These are phyloP conservation scores for Drosophila grimshawi DNA, from an alignment of 1,140 invertebrate genomes.

Conservation along the genomic window DNA sequence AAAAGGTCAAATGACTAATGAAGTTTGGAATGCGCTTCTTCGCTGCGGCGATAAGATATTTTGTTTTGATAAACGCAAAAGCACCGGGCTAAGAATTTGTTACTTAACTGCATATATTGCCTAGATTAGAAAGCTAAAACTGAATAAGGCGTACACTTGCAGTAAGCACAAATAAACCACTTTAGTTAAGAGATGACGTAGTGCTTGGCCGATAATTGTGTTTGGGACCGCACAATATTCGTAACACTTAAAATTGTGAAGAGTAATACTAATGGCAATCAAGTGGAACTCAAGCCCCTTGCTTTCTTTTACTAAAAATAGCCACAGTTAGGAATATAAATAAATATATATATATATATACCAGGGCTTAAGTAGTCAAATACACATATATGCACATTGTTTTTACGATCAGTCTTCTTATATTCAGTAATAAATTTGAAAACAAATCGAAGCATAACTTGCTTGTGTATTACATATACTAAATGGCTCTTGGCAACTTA, in stretches of 20 bases:
- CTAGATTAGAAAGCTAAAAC: background rate
- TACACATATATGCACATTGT: background rate
- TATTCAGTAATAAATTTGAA: background rate
- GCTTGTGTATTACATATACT: background rate
- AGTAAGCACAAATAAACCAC: conserved; percentile 33
- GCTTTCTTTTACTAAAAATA: background rate
- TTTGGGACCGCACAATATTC: background rate
- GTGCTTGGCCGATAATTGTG: background rate
- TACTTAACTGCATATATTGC: conserved; percentile 14
- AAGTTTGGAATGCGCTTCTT: conserved; percentile 12
- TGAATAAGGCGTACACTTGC: background rate
- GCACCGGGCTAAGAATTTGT: conserved; percentile 4
- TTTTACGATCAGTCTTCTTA: too few relatives aligned
- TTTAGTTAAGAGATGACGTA: conserved; percentile 74
- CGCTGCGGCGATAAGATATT: background rate
- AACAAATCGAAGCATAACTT: background rate
- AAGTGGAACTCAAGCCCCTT: too few relatives aligned
- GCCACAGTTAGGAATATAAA: background rate
- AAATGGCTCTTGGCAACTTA: background rate
- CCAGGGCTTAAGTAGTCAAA: background rate
- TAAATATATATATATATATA: too few relatives aligned
- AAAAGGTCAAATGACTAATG: conserved; percentile 8
- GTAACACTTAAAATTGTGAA: background rate
- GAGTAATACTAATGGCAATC: background rate
- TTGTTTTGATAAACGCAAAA: conserved; percentile 1